Evolutionary conservation across 2,113 vertebrate genomes (phyloP).

Genomic region (Propithecus coquereli): DNA sequence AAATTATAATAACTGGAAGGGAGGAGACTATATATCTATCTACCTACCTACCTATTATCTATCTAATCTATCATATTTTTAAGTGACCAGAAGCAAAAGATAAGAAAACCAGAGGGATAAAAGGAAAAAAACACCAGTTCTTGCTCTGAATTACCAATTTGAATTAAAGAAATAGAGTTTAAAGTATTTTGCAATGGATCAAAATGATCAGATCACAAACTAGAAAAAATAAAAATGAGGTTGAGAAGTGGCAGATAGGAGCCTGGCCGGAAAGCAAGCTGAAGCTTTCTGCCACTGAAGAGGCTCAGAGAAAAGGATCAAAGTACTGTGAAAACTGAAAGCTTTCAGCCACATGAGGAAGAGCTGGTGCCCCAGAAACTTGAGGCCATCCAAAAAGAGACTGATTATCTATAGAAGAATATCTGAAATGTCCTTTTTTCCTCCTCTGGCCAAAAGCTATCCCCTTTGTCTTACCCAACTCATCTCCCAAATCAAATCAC

Average conservation of each 20-base stretch:
- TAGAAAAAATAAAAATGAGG: conserved; percentile 72
- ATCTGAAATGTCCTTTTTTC: not conserved
- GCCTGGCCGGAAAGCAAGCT: conserved; percentile 74
- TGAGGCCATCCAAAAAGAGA: conserved; percentile 22
- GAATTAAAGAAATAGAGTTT: conserved; percentile 69
- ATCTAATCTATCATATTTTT: not conserved
- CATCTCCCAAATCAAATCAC: not conserved
- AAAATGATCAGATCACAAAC: conserved; percentile 73
- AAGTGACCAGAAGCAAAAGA: conserved; percentile 58
- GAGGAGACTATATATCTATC: too few species aligned
- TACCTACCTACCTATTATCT: not conserved
- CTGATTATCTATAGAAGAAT: not conserved
- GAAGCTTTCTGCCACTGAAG: conserved; percentile 70
- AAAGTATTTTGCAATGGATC: conserved; percentile 71
- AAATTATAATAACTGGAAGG: not conserved
- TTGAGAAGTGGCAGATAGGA: conserved; percentile 67
- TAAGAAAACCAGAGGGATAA: conserved; percentile 58
- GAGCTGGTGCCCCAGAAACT: conserved; percentile 56
- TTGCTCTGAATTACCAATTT: conserved; percentile 66
- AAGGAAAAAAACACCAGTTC: conserved; percentile 47
- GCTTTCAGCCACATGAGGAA: conserved; percentile 40
- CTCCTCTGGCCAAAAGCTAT: not conserved
- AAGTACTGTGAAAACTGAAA: conserved; percentile 29
- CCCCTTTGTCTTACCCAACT: not conserved
- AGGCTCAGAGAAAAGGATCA: conserved; percentile 69